Evolutionary conservation across 2,113 vertebrate genomes (phyloP), one percentile per base, ranked within the genome.

Genomic region (Python bivittatus): DNA sequence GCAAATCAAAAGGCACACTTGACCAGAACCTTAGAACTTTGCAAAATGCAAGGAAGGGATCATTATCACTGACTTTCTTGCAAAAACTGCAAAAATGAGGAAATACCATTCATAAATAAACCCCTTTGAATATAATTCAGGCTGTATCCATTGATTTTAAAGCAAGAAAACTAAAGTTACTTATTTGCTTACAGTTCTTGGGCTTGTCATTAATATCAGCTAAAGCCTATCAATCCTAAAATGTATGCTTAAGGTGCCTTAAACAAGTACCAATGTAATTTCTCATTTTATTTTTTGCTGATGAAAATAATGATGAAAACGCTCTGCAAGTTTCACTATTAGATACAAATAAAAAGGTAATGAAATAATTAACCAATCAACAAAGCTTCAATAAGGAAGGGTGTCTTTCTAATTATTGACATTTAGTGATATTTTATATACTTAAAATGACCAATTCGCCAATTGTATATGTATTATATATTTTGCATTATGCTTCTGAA

Each of bases 371-470:
- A 89, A 6, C 10, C 27, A 89, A 91, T 84, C 38, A 53, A 58
- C 12, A 84, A 89, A 89, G 27, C 91, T 72, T 72, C 27, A 56
- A 54, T 87, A 38, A 60, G 10, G 27, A 23, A 95, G 90, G 88
- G 61, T 64, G 0, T 44, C 29, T 1, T 17, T 92, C 33, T 0
- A 0, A 0, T 72, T 95, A 85, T 42, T 87, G 42, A 48, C 42
- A 85, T 61, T 44, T 84, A 1, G 42, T 10, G 61, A 52, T 29
- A 86, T 84, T 3, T n/a, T 85, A 90, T 48, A 1, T 29, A 88
- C 53, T 25, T 92, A 48, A 91, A 91, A 52, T 61, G 29, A 85
- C 8, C 27, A 52, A 29, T 52, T 61, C 13, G 23, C 12, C 20
- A 42, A 56, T 94, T 88, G 54, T 42, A 84, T 13, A 56, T 84